A percentile compares a stretch with the other conserved stretches of the same genome.
Evolutionary conservation across 2,113 vertebrate genomes (phyloP).

Genomic region (Onychorhynchus coronatus): DNA sequence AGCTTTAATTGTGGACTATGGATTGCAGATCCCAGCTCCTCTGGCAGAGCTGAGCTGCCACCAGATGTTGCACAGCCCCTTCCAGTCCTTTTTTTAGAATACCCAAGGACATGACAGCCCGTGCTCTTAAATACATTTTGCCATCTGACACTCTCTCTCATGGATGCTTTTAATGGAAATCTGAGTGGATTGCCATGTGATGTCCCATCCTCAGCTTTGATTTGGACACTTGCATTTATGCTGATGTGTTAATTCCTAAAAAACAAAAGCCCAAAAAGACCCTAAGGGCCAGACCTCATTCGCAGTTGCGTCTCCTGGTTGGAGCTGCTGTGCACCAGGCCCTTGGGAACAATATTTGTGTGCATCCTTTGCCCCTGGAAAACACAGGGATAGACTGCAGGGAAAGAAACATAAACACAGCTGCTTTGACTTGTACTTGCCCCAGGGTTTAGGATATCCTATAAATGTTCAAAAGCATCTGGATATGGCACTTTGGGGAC

Average conservation of each 20-base stretch:
- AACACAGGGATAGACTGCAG: neutral
- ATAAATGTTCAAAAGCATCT: neutral
- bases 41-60: neutral
- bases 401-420: neutral
- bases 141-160: neutral
- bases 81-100: neutral
- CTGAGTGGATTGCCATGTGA: neutral
- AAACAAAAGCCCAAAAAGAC: neutral
- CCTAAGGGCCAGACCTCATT: neutral
- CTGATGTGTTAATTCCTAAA: neutral
- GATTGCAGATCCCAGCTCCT: neutral
- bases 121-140: neutral
- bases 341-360: neutral
- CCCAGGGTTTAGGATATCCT: neutral
- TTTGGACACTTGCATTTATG: neutral
- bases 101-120: neutral
- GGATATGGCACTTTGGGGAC: accelerated
- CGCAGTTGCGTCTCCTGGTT: neutral
- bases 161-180: neutral
- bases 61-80: neutral
- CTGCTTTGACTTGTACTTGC: neutral
- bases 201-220: neutral
- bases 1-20: neutral
- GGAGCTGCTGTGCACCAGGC: neutral
- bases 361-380: neutral